Base-by-base conservation (phyloP, 2,888 invertebrate species). In the Leucania comma region DNA sequence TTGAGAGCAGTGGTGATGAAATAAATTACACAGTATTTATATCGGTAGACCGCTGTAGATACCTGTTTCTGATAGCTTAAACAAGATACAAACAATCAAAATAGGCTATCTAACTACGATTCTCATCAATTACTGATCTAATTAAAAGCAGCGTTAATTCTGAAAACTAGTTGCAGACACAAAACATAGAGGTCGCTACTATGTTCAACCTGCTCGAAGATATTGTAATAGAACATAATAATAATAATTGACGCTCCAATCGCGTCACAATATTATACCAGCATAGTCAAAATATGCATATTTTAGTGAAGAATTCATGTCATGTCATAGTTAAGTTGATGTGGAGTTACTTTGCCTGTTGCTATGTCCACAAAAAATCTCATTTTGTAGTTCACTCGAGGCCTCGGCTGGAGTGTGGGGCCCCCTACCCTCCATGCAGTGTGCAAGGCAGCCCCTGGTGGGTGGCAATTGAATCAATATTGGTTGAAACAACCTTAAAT, bases 341-440 rank as follows among this genome's bases (percentile, higher is more conserved):
- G 26, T 50, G 20, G 14, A 56, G 42, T 69, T 60, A 56, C 56
- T 74, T 63, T n/a, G 72, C 56, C 48, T 66, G 76, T 77, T 61
- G 60, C 63, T 64, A 61, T 14, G 26, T 38, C 22, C 24, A n/a
- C 17, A 22, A 60, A 64, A 20, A 51, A 26, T 48, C n/a, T 14
- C 9, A 54, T 63, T 53, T 64, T 20, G 20, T 35, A 10, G 26
- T 46, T 10, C 56, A n/a, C 14, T n/a, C 22, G n/a, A n/a, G 24
- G 57, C 56, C 22, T 12, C 12, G n/a, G 59, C 48, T 8, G 58
- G 50, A 14, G 63, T 51, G 65, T 51, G 48, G 17, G 62, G 26
- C 9, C 14, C 54, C n/a, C 32, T 12, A 32, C 32, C 10, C 1
- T 54, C 68, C 26, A 26, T 26, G 3, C 24, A 22, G 10, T n/a